A percentile compares a stretch with the other conserved stretches of the same genome.
These are phyloP conservation scores for Vanessa atalanta DNA, from an alignment of 1,140 invertebrate species.

Conservation along the genomic window DNA sequence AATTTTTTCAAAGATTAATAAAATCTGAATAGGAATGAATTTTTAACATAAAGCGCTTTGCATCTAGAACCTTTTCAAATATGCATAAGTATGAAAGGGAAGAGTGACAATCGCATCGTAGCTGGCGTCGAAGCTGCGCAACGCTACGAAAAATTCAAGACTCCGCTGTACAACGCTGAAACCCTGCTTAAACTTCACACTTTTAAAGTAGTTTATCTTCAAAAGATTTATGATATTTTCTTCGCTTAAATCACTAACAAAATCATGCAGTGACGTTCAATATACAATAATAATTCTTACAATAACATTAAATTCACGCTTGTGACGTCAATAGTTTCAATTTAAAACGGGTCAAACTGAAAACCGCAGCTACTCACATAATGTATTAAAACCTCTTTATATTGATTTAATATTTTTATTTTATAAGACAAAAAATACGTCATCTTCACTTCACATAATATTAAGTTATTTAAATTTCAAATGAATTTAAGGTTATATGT, in stretches of 20 bases:
- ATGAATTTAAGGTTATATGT: no score
- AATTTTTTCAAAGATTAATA: neutral
- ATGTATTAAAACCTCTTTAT: no score
- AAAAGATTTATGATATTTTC: conserved; percentile 51
- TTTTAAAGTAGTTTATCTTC: conserved; percentile 47
- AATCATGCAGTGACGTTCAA: neutral
- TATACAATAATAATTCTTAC: no score
- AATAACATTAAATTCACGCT: no score
- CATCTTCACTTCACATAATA: neutral
- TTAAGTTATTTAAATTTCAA: neutral
- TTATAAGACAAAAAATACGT: neutral
- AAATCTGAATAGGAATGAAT: conserved; percentile 14
- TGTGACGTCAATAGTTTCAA: no score
- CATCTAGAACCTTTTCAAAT: conserved; percentile 23
- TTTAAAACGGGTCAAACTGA: no score
- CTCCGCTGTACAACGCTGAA: conserved; percentile 37
- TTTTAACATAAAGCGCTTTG: conserved; percentile 13
- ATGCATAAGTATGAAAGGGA: conserved; percentile 23
- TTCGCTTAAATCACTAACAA: conserved; percentile 11
- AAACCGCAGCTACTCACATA: no score
- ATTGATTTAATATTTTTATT: neutral
- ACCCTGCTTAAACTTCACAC: conserved; percentile 43
- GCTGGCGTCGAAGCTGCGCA: conserved; percentile 27
- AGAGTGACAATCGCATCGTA: conserved; percentile 37
- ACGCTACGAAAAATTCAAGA: conserved; percentile 35